Percentiles rank a stretch among this genome's conserved stretches.
These are phyloP conservation scores for Nesogale talazaci DNA, from an alignment of 2,113 vertebrate genomes.

Conservation along the genomic window DNA sequence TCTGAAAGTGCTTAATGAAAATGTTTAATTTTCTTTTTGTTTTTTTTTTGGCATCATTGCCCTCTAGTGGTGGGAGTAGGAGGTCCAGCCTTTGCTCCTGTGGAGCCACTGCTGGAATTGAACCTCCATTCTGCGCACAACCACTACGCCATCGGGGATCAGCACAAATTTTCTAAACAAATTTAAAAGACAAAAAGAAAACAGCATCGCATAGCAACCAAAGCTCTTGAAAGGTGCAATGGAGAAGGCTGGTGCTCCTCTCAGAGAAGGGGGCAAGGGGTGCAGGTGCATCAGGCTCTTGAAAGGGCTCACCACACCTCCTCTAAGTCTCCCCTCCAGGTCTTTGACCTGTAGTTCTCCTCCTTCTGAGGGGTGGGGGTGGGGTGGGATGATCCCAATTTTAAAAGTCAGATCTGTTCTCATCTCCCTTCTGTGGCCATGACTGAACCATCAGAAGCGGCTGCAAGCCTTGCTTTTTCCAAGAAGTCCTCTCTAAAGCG, in stretches of 20 bases:
- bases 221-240: not conserved
- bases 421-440: not conserved
- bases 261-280: not conserved
- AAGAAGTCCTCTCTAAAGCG: not conserved
- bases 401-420: not conserved
- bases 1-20: conserved; percentile 48
- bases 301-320: not conserved
- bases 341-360: not conserved
- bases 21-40: not conserved
- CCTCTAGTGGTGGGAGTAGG: too few relatives aligned
- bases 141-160: too few relatives aligned
- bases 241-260: not conserved
- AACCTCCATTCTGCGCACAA: too few relatives aligned
- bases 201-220: not conserved
- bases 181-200: not conserved
- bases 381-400: too few relatives aligned
- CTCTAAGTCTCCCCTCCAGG: not conserved
- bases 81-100: too few relatives aligned
- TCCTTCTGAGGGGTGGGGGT: fast-evolving
- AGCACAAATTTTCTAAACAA: conserved; percentile 10
- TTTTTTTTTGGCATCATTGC: too few relatives aligned
- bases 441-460: not conserved
- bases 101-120: too few relatives aligned
- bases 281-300: not conserved
- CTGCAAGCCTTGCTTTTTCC: not conserved